Percentiles rank a stretch among this genome's conserved stretches.
phyloP scores from a whole-genome alignment of 2,888 invertebrate species.

The Sipha maydis region DNA sequence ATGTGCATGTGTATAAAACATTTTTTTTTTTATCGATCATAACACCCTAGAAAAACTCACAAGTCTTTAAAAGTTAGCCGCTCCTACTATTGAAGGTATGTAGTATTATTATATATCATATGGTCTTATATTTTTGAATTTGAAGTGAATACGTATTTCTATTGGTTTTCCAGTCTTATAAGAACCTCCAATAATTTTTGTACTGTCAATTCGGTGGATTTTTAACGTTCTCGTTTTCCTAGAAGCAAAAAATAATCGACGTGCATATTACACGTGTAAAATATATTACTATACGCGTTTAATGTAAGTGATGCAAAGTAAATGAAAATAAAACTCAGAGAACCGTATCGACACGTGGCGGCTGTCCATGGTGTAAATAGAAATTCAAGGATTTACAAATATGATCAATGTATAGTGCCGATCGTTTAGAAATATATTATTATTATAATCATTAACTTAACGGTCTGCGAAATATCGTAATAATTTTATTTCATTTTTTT shows the following conservation, averaged over 20 bases:
- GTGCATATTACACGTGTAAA: neutral
- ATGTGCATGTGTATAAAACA: no score
- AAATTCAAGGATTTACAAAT: slow-evolving; percentile 20
- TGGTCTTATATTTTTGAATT: no score
- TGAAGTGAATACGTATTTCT: no score
- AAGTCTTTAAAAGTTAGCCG: no score
- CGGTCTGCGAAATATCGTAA: neutral
- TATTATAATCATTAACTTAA: no score
- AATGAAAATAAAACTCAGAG: slow-evolving; percentile 4
- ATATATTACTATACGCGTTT: neutral
- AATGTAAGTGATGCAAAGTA: slow-evolving; percentile 8
- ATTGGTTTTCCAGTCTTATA: neutral
- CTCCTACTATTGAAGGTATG: no score
- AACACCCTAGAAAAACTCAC: no score
- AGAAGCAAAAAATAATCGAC: neutral
- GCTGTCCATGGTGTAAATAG: no score
- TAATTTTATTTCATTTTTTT: neutral
- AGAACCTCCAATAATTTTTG: neutral
- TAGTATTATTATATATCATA: no score
- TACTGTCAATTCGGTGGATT: neutral
- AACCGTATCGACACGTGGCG: neutral
- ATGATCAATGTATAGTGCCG: neutral
- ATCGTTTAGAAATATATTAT: slow-evolving; percentile 13
- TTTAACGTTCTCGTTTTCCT: neutral
- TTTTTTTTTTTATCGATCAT: no score